Conservation (phyloP, 2,113 vertebrate genomes). For the Heloderma charlesbogerti region DNA sequence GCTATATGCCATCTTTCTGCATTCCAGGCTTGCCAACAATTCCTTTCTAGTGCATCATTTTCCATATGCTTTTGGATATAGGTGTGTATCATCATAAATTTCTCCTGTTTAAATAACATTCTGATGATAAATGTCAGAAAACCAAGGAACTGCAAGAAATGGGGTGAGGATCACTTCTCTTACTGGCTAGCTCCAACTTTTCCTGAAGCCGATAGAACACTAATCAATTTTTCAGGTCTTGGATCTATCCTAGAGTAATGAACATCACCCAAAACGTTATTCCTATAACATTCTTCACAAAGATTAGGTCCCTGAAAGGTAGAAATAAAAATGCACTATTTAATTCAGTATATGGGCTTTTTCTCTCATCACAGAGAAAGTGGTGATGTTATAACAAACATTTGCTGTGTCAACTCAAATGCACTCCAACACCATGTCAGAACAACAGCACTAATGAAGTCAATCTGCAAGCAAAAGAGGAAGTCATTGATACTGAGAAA, state of each 20-base stretch:
- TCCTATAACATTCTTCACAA: not conserved
- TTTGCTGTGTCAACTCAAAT: slow-evolving; percentile 39
- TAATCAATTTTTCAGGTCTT: not conserved
- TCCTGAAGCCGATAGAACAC: not conserved
- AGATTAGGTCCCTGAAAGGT: slow-evolving; percentile 26
- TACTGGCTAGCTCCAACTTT: not conserved
- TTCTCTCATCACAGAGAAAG: not conserved
- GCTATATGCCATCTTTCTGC: not conserved
- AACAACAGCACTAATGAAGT: slow-evolving; percentile 50
- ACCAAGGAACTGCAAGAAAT: not conserved
- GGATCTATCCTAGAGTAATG: not conserved
- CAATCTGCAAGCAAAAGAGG: slow-evolving; percentile 17
- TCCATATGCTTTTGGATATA: not conserved
- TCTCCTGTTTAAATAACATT: not conserved
- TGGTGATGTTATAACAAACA: not conserved
- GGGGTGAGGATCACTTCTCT: not conserved
- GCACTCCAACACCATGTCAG: not conserved
- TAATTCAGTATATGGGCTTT: not conserved
- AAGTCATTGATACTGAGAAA: slow-evolving; percentile 41
- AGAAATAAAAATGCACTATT: slow-evolving; percentile 24
- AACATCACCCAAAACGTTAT: not conserved
- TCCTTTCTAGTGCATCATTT: not conserved
- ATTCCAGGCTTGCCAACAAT: not conserved
- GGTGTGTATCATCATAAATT: not conserved
- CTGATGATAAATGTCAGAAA: not conserved